These are phyloP conservation scores for Oscheius sp. DNA, from an alignment of 2,888 invertebrate genomes.

Conservation along the genomic window DNA sequence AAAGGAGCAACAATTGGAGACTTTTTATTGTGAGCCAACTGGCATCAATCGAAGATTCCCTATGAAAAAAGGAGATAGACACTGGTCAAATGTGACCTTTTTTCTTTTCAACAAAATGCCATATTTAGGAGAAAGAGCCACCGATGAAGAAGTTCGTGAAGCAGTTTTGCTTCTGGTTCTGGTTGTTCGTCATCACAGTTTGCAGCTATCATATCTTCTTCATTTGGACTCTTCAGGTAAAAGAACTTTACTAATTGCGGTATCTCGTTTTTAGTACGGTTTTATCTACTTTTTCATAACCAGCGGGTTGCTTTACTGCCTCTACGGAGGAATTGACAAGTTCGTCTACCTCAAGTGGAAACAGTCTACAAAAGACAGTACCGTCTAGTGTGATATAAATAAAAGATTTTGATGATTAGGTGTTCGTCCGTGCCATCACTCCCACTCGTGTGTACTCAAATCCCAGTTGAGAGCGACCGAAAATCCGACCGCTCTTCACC, in stretches of 20 bases:
- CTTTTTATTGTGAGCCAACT: conserved; percentile 62
- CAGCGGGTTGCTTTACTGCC: conserved; percentile 57
- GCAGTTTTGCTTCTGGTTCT: conserved; percentile 63
- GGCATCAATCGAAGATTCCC: conserved; percentile 60
- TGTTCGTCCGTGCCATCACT: conserved; percentile 1
- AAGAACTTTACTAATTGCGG: background rate
- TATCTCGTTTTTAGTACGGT: conserved; percentile 55
- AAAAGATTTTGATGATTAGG: background rate
- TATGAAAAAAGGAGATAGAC: conserved; percentile 51
- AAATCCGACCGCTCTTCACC: conserved; percentile 20
- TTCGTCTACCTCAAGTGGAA: conserved; percentile 57
- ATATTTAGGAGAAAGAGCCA: conserved; percentile 54
- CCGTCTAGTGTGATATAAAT: conserved; percentile 17
- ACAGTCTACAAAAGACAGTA: conserved; percentile 25
- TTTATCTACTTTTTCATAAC: conserved; percentile 63
- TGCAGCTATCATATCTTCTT: conserved; percentile 69
- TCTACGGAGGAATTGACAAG: conserved; percentile 70
- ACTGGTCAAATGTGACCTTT: conserved; percentile 59
- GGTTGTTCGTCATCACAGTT: conserved; percentile 60
- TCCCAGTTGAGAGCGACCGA: conserved; percentile 20
- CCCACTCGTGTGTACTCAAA: conserved; percentile 23
- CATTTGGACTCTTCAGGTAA: conserved; percentile 62
- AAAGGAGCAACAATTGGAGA: conserved; percentile 63
- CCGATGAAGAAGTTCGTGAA: conserved; percentile 54
- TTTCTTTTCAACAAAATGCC: background rate